Evolutionary conservation across 2,113 vertebrate species (phyloP), one percentile per base, ranked within the genome.

Genomic region (Oplegnathus fasciatus): DNA sequence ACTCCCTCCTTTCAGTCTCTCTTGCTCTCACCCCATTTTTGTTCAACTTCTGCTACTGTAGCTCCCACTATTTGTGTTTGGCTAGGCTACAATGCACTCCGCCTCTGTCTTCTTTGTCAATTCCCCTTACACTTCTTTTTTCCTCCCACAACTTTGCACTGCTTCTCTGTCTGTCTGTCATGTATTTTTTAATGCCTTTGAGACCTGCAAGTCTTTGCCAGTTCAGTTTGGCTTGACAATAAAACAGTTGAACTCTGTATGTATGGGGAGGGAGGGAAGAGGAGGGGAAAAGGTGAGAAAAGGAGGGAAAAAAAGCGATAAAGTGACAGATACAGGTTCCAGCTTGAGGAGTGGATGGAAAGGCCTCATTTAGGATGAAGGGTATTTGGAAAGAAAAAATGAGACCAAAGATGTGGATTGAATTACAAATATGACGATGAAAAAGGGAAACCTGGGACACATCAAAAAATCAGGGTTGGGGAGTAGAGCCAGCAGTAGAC

Each of bases 161-260:
- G 46, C 82, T 86, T 86, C 65, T 70, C 55, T 61, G 77, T 86
- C 86, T 65, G 82, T 82, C 80, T 89, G 76, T 91, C 90, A 89
- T 92, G 80, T 89, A 87, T 93, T 89, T 91, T 89, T 90, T 82
- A 83, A 86, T 80, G 85, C 90, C 88, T 87, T 57, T 77, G 90
- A 89, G 91, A 86, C 86, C 82, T 69, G 76, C 79, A 66, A 84
- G 65, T 78, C 73, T 80, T 77, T 65, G 66, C 74, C 75, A 64
- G 90, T 89, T 91, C 81, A 75, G 79, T 83, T 88, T 82, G 76
- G 84, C 90, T 89, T 88, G 80, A 87, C 82, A 88, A 88, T 86
- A 75, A 88, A 89, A 84, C 73, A 66, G 74, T 89, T 91, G 88
- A 91, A 86, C 82, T 87, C 42, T 80, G 73, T 78, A 72, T 77